These are phyloP conservation scores for Cryptocephalus primarius DNA, from an alignment of 2,888 invertebrate genomes.

Conservation along the genomic window DNA sequence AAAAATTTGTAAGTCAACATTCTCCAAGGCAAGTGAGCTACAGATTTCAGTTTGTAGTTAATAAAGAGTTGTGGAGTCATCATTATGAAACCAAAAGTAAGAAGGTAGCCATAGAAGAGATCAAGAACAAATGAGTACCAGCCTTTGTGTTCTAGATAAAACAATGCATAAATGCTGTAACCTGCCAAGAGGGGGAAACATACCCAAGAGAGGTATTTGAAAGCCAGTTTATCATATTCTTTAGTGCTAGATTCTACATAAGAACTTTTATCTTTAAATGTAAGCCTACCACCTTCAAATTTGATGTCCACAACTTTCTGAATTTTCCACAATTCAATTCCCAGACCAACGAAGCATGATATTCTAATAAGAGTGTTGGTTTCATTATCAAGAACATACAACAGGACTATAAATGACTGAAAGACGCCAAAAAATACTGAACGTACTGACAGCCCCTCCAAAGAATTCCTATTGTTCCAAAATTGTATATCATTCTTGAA, in stretches of 20 bases:
- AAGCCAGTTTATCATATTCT: constrained; percentile 89
- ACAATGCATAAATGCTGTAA: constrained; percentile 90
- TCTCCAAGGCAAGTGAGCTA: constrained; percentile 98
- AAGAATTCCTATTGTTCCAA: constrained; percentile 94
- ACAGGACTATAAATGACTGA: constrained; percentile 86
- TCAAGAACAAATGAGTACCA: constrained; percentile 98
- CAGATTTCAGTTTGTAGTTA: constrained; percentile 98
- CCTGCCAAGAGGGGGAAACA: constrained; percentile 87
- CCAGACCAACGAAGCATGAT: constrained; percentile 86
- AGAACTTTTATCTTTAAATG: constrained; percentile 88
- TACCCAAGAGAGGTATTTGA: constrained; percentile 91
- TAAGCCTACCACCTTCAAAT: constrained; percentile 65
- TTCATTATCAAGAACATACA: constrained; percentile 97
- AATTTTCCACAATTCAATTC: constrained; percentile 99
- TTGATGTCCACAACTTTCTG: constrained; percentile 88
- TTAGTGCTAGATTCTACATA: constrained; percentile 92
- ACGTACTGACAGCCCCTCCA: constrained; percentile 94
- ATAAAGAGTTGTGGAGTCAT: constrained; percentile 99
- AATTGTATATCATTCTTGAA: constrained; percentile 99
- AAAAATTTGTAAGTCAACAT: constrained; percentile 99
- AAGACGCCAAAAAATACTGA: constrained; percentile 98
- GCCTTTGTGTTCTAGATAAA: constrained; percentile 95
- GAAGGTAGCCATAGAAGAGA: constrained; percentile 93
- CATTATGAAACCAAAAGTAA: constrained; percentile 99
- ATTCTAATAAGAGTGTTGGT: constrained; percentile 93